Conservation (phyloP, 2,797 vertebrate species). For the Sebastes kiyomatsui region DNA sequence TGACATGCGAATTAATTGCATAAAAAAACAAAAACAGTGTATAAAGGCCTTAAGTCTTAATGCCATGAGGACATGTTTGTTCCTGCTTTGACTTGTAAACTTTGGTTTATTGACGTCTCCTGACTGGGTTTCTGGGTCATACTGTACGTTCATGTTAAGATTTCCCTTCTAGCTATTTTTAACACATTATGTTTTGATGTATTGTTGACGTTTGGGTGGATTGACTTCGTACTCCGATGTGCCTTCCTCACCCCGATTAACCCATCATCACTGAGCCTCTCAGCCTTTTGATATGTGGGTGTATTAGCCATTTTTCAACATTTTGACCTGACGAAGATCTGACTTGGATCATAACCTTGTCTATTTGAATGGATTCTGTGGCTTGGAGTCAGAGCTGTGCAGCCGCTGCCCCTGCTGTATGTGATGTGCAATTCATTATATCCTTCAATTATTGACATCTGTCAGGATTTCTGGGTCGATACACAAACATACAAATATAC, state of each 20-base stretch:
- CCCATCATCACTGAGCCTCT: background rate
- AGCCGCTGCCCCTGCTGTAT: background rate
- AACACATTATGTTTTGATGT: background rate
- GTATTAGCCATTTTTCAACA: background rate
- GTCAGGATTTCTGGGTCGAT: background rate
- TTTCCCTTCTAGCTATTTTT: background rate
- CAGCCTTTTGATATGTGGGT: background rate
- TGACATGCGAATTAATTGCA: too few species aligned
- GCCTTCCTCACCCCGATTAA: background rate
- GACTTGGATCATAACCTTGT: background rate
- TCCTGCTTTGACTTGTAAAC: too few species aligned
- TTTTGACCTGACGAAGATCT: background rate
- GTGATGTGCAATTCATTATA: background rate
- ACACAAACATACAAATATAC: background rate
- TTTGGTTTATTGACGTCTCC: too few species aligned
- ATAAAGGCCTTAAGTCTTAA: background rate
- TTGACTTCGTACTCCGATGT: background rate
- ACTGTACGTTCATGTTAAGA: background rate
- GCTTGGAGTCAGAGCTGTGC: background rate
- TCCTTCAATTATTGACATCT: background rate
- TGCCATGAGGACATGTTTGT: background rate
- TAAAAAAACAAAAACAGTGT: background rate
- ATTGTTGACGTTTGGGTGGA: background rate
- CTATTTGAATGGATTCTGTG: background rate
- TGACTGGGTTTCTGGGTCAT: rapidly evolving